Percentiles rank a stretch among this genome's conserved stretches.
These are phyloP conservation scores for Apteryx owenii DNA, from an alignment of 2,113 vertebrate species.

Conservation along the genomic window DNA sequence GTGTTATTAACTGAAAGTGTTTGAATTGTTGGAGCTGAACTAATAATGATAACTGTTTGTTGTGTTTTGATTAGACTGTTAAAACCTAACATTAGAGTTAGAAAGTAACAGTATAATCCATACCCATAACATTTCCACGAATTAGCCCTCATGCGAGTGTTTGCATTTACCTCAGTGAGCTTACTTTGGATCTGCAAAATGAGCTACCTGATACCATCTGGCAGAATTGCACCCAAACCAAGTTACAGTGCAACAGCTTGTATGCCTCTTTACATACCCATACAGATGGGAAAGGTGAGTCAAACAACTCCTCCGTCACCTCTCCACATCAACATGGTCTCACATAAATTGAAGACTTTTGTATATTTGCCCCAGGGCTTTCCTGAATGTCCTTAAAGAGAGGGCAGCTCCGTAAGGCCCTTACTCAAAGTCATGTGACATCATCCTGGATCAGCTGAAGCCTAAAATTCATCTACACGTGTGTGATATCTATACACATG, in stretches of 20 bases:
- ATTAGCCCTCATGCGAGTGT: background rate
- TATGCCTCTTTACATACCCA: background rate
- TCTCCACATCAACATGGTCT: background rate
- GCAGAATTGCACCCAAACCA: background rate
- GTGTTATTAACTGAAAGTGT: background rate
- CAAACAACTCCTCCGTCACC: background rate
- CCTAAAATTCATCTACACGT: background rate
- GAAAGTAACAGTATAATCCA: background rate
- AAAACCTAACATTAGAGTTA: background rate
- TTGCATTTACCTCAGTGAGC: background rate
- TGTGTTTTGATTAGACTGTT: background rate
- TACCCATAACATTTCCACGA: background rate
- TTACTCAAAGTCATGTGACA: background rate
- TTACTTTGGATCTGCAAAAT: background rate
- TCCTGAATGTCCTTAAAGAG: background rate
- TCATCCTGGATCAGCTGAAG: background rate
- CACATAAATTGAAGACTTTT: background rate
- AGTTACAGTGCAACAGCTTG: too few species aligned
- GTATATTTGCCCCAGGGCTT: background rate
- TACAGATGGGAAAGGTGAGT: too few species aligned
- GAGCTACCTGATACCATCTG: background rate
- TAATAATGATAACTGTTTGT: background rate
- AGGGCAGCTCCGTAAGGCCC: background rate
- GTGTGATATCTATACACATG: background rate
- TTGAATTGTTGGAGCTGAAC: background rate